phyloP scores from a whole-genome alignment of 1,140 invertebrate species.

The Procambarus virginalis region DNA sequence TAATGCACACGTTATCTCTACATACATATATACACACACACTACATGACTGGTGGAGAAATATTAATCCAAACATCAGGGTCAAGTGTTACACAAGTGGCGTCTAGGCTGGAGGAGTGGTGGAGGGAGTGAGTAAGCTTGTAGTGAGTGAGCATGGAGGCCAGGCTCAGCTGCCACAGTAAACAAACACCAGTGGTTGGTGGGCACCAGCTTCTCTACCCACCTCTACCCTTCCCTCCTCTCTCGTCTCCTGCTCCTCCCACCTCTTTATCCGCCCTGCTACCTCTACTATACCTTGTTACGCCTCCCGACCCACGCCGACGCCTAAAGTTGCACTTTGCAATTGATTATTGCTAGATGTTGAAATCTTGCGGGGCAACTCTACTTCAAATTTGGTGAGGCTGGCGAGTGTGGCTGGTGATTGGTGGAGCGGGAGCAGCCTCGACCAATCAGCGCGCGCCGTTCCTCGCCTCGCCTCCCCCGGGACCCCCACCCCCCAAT shows the following conservation, averaged over 20 bases:
- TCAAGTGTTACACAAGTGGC: too few relatives aligned
- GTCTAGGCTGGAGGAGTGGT: too few relatives aligned
- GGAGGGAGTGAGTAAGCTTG: background rate
- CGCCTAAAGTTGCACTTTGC: background rate
- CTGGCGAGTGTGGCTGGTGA: background rate
- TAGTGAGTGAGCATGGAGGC: background rate
- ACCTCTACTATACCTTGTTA: constrained; percentile 7
- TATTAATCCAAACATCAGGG: too few relatives aligned
- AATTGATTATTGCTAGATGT: background rate
- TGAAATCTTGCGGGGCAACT: background rate
- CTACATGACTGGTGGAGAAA: too few relatives aligned
- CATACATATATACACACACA: too few relatives aligned
- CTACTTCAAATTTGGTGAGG: constrained; percentile 8
- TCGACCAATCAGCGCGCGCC: background rate
- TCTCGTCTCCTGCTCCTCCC: too few relatives aligned
- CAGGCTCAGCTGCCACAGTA: background rate
- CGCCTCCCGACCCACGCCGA: background rate
- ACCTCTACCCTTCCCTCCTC: background rate
- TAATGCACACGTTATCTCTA: too few relatives aligned
- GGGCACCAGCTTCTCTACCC: background rate
- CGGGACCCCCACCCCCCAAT: too few relatives aligned
- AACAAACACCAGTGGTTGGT: background rate
- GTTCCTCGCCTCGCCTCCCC: background rate
- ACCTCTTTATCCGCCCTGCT: background rate
- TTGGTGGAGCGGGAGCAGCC: background rate